Evolutionary conservation across 2,797 vertebrate species (phyloP), one percentile per base, ranked within the genome.

Genomic region (Naso thynnoides): DNA sequence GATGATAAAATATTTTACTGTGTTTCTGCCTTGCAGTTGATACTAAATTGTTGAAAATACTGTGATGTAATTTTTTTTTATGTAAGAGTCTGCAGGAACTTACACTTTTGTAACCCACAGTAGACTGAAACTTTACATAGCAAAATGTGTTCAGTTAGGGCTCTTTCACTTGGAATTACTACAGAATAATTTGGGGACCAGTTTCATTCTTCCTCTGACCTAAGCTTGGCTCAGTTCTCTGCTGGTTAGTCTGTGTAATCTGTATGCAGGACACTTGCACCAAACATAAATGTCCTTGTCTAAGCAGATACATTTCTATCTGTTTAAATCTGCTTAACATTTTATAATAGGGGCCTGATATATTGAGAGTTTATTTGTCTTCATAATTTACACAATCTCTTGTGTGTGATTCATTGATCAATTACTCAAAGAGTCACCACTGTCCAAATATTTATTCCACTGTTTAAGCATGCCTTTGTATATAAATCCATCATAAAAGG

Each of bases 331-430:
- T 85, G 73, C 79, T 87, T 84, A 89, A 86, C 73, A 89, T 84
- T 86, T 87, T 88, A 72, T 90, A 91, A 90, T 88, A 76, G 78
- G 52, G 53, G 72, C 39, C 82, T 91, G 86, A 93, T 88, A 82
- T 86, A 90, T 89, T 80, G 73, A 72, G 77, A 73, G 72, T 91
- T 91, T 90, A 92, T 93, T 92, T 89, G 84, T 90, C 86, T 90
- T 90, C 73, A 88, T 91, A 89, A 91, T 91, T 92, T 84, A 90
- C 87, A 81, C 70, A 73, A 90, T 89, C 89, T 91, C 90, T 90
- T 89, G 85, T 89, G 86, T 84, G 82, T 90, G 88, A 88, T 89
- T 91, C 89, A 92, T 91, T 79, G 87, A 89, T 93, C 91, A 91
- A 92, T 92, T 92, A 92, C 83, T 91, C 87, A 93, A 75, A 88